Evolutionary conservation across 2,113 vertebrate genomes (phyloP).

Genomic region (Passerina amoena): DNA sequence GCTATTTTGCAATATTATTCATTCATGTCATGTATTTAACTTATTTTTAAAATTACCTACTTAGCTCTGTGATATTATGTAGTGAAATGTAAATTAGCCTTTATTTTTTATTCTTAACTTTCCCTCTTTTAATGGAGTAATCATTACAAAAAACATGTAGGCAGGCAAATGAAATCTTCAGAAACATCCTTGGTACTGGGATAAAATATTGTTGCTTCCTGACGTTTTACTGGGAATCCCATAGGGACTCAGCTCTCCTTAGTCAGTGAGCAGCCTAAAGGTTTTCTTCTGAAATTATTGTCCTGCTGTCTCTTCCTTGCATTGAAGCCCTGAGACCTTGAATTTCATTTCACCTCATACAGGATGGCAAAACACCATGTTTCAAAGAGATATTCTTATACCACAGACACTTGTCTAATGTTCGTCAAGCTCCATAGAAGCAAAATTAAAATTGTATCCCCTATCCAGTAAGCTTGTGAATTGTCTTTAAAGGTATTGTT

Average conservation of each 20-base stretch:
- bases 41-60: not conserved
- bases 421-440: not conserved
- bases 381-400: not conserved
- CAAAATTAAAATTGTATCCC: not conserved
- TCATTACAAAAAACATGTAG: not conserved
- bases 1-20: not conserved
- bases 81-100: conserved; percentile 16
- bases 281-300: not conserved
- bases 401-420: not conserved
- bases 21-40: not conserved
- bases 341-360: not conserved
- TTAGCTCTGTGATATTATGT: not conserved
- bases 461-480: not conserved
- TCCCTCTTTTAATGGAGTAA: not conserved
- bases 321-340: not conserved
- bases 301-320: not conserved
- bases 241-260: not conserved
- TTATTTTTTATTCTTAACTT: conserved; percentile 25
- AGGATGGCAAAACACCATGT: not conserved
- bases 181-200: not conserved
- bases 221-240: not conserved
- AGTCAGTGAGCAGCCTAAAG: not conserved
- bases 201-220: not conserved
- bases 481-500: not conserved
- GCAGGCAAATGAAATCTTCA: not conserved